Evolutionary conservation across 2,888 invertebrate genomes (phyloP).

Genomic region (Chrysodeixis includens): DNA sequence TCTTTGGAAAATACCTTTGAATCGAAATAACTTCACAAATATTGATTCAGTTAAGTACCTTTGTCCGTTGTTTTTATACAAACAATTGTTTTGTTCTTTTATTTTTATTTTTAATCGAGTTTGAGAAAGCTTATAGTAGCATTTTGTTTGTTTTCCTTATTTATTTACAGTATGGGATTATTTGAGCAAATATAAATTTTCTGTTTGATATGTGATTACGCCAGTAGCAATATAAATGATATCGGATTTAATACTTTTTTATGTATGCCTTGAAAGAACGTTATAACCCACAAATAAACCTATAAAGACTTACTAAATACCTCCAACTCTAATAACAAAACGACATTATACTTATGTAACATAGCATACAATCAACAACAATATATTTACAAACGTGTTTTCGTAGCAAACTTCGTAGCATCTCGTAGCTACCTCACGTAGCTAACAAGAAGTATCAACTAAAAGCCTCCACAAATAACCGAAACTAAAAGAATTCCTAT

Average conservation of each 20-base stretch:
- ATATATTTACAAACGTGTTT: neutral
- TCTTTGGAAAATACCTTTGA: slow-evolving; percentile 4
- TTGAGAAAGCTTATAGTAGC: neutral
- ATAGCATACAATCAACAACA: neutral
- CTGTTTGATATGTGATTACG: neutral
- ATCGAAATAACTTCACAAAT: neutral
- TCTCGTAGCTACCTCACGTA: neutral
- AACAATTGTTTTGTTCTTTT: slow-evolving; percentile 4
- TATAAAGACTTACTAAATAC: no score
- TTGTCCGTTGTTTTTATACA: neutral
- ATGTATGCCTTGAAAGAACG: no score
- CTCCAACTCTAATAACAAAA: no score
- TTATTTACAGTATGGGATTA: neutral
- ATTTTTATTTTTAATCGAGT: slow-evolving; percentile 1
- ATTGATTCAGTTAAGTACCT: slow-evolving; percentile 2
- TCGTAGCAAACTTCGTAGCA: neutral
- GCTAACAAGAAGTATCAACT: slow-evolving; percentile 1
- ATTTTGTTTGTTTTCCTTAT: neutral
- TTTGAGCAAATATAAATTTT: neutral
- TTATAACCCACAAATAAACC: no score
- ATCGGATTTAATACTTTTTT: no score
- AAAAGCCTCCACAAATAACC: slow-evolving; percentile 3
- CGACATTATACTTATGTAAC: neutral
- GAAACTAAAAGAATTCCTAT: neutral
- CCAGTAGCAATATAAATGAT: neutral